Base-by-base conservation (phyloP, 2,113 vertebrate species). In the Serinus canaria region DNA sequence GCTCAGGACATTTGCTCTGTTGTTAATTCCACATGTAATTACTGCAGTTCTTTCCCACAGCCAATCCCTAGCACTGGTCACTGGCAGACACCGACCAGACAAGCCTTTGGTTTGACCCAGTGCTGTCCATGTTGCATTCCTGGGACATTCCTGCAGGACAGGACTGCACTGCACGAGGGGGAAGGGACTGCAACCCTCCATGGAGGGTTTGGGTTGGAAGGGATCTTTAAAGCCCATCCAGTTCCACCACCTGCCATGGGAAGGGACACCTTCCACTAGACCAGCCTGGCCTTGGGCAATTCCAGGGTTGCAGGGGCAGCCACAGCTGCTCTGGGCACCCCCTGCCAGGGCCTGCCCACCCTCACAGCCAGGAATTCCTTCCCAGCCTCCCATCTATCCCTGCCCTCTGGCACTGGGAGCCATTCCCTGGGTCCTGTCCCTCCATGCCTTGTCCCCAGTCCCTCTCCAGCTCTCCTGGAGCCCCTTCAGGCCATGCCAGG, bases 321-420 rank as follows among this genome's bases (percentile, higher is more conserved):
- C 60, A 53, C 28, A 68, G 13, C 28, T 60, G 0, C 53, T 68
- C 46, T 59, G 23, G 23, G 18, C 7, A 39, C 5, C 10, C 60
- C 60, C 13, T n/a, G 8, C 59, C 33, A 59, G 52, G 5, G 15
- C 37, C 15, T 74, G 39, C 2, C 6, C 13, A 41, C 9, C 11
- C 20, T 68, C 46, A 1, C 3, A 50, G 18, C 0, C 0, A 44
- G 1, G 0, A 44, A 66, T 67, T 67, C 1, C 33, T 67, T 46
- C n/a, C 7, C 23, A 75, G 22, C 21, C 1, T 82, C 33, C 33
- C 46, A 25, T 10, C 28, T 0, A 20, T 0, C 7, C 19, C 33
- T 52, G 33, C 5, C 16, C 19, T 44, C 31, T 88, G 75, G 13
- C 66, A 55, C 0, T 63, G 41, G 15, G 11, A 63, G 9, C 11